phyloP scores from a whole-genome alignment of 2,113 vertebrate species.

The Numenius arquata region DNA sequence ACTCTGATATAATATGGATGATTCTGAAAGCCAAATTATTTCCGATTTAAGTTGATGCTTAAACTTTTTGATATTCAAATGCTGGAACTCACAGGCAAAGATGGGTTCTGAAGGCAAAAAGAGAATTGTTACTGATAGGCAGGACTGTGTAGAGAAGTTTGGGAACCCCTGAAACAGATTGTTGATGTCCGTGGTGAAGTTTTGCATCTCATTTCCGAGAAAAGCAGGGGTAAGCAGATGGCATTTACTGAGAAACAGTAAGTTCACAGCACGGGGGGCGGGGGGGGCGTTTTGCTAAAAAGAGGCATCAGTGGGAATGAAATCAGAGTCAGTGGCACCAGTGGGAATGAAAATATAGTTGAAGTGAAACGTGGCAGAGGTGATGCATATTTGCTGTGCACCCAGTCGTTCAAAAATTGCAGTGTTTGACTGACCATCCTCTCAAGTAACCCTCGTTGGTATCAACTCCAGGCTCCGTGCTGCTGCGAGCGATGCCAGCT shows the following conservation, averaged over 20 bases:
- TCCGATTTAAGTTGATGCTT: not conserved
- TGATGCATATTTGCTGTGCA: not conserved
- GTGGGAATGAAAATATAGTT: not conserved
- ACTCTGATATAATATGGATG: not conserved
- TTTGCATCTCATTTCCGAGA: not conserved
- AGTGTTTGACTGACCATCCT: not conserved
- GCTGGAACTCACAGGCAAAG: not conserved
- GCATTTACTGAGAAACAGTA: not conserved
- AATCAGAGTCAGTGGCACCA: not conserved
- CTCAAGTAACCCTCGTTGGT: not conserved
- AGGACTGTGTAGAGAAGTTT: not conserved
- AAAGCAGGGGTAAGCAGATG: not conserved
- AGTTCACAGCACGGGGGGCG: not conserved
- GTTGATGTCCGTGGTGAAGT: fast-evolving
- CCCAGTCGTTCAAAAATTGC: not conserved
- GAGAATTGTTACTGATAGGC: not conserved
- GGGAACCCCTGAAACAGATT: not conserved
- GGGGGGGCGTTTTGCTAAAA: not conserved
- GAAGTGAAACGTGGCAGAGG: not conserved
- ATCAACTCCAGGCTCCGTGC: not conserved
- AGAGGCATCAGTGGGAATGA: not conserved
- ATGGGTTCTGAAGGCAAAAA: not conserved
- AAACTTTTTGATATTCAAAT: not conserved
- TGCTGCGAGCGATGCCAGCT: not conserved
- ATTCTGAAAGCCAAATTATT: not conserved